Base-by-base conservation (phyloP, 2,888 invertebrate species). In the Drosophila robusta region DNA sequence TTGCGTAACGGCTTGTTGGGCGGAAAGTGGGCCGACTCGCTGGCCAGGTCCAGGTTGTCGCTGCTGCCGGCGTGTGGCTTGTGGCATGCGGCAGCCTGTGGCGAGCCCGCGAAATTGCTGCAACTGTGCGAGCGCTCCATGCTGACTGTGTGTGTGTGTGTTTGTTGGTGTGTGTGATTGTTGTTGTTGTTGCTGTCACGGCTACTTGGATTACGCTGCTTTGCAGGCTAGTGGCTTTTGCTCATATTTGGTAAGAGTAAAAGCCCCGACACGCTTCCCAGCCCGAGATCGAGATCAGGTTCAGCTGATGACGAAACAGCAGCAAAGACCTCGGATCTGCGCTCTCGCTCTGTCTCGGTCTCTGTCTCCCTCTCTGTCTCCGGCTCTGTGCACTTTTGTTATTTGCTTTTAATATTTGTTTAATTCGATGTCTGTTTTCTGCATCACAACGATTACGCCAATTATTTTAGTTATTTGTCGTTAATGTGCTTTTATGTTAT, bases 111-210 rank as follows among this genome's bases (percentile, higher is more conserved):
- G 38, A 86, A 86, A 51, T 87, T 87, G 57, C 85, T 75, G 70
- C 85, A 86, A 46, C 85, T 86, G n/a, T 75, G 80, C 36, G 85
- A 89, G 8, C 85, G 89, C 32, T 86, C 85, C 85, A 86, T 85
- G 29, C 9, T 29, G 8, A 36, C 1, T 39, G 3, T 4, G 38
- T 38, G 38, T 51, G 29, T 38, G 51, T 22, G n/a, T 36, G 16
- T 29, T 29, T 26, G 22, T 22, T 22, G 22, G 16, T 14, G 12
- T 38, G n/a, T 56, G 36, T n/a, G n/a, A n/a, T 16, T 36, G 16
- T 29, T 26, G 22, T 14, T 22, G 22, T 34, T 14, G 12, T 16
- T 38, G n/a, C 49, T 61, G 73, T 75, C 66, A 77, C 78, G 74
- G 78, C 67, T 72, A 52, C 75, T 65, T 49, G 75, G 49, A 68